Evolutionary conservation across 2,888 invertebrate genomes (phyloP), one percentile per base, ranked within the genome.

Genomic region (Lasioglossum marginatum): DNA sequence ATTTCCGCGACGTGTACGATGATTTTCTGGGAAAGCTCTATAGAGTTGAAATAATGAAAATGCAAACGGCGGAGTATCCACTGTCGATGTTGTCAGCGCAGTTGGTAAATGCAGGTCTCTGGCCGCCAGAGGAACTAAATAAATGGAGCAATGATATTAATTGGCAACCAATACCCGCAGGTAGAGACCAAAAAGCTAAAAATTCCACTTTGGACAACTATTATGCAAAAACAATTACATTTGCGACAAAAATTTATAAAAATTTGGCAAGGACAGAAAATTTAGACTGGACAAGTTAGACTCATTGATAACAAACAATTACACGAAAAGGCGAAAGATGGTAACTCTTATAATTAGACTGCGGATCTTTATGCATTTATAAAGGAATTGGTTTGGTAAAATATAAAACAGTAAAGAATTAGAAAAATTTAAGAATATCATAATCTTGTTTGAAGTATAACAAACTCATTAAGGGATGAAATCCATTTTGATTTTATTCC

Each of bases 71-170:
- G 0, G 96, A 97, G 92, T 97, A 96, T 92, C 97, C 97, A 75
- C 96, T 98, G 72, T 97, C 98, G 0, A 96, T 98, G 94, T 97
- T 97, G 96, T 97, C 97, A 5, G 97, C 97, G 0, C 95, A 97
- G 86, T 95, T 97, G 43, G 97, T 97, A 4, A 95, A 97, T 81
- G 96, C 97, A 0, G 97, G 97, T 0, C 93, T 98, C 63, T 98
- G 96, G 93, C 97, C 97, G 1, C 97, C 97, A 0, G 89, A 93
- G 23, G 94, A 93, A 1, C 92, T 94, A 0, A 96, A 97, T 92
- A 94, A 92, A 79, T 97, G 97, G 97, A 96, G 96, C 88, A 93
- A 95, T 0, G 92, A 95, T 23, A 89, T 97, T 6, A 93, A 95
- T 81, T 97, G 97, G 97, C 97, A 97, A 91, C 97, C 97, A 0